Base-by-base conservation (phyloP, 2,797 vertebrate genomes). In the Enteromius unitaeniatus region DNA sequence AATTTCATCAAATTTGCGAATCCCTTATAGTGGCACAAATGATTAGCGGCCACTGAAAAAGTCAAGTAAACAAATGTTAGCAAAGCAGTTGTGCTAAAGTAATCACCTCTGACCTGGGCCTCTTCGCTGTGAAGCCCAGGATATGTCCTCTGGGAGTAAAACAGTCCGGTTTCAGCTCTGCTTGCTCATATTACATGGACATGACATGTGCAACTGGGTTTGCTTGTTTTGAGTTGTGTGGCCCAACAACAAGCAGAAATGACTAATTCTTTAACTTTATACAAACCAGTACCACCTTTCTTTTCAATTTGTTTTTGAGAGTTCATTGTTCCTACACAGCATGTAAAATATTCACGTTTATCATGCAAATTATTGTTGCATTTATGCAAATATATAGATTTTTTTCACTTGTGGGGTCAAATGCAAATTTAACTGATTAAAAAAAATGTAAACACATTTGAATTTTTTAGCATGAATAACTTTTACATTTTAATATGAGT, bases 151-250 rank as follows among this genome's bases (percentile, higher is more conserved):
- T 7, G 23, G 86, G 84, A 78, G 28, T 67, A 73, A 1, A 28
- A 23, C 1, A 19, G 83, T 86, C 78, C 92, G 91, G 92, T 86
- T 88, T 91, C 85, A 85, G 81, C 91, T 93, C 86, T 40, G 81
- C 76, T 53, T 85, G 23, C 79, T 26, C 78, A 80, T 70, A 67
- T 78, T 83, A 88, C 87, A 86, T 55, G 19, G 78, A 89, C 47
- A 85, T 91, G 89, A 92, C 90, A 88, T 76, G 28, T 72, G 83
- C 87, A 90, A 91, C 76, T 62, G 83, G 70, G 84, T 87, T 85
- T 84, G 73, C 88, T 85, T 72, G 72, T 84, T 21, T 40, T 34
- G 75, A 79, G 68, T 79, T 62, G 42, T 79, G 77, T 64, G 55
- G 70, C 51, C 55, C 42, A 47, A 31, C 42, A 73, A 62, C 17